Evolutionary conservation across 2,888 invertebrate species (phyloP).

Genomic region (Diabrotica balteata): DNA sequence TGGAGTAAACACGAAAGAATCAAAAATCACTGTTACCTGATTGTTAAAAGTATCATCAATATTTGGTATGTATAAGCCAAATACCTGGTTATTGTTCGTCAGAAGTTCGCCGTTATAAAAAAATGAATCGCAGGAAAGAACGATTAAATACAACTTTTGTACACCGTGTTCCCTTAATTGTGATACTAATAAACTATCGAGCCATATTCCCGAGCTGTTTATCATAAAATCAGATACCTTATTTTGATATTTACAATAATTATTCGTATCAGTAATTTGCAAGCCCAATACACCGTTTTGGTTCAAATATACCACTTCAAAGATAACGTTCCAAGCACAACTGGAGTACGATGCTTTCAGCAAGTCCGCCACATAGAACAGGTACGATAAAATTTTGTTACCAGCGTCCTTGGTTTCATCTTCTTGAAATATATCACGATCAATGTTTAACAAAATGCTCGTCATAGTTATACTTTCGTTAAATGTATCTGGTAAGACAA

Average conservation of each 20-base stretch:
- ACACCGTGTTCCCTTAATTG: background rate
- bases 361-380: background rate
- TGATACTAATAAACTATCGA: slow-evolving; percentile 7
- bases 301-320: background rate
- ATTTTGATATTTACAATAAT: background rate
- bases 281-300: background rate
- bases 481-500: background rate
- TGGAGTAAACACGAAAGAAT: background rate
- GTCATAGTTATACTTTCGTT: background rate
- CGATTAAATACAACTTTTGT: slow-evolving; percentile 18
- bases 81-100: slow-evolving; percentile 3
- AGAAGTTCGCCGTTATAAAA: slow-evolving; percentile 16
- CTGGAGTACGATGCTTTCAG: background rate
- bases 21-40: background rate
- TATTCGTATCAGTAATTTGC: slow-evolving; percentile 8
- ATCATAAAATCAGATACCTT: background rate
- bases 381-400: background rate
- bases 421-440: slow-evolving; percentile 1
- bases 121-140: slow-evolving; percentile 24
- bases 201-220: slow-evolving; percentile 5
- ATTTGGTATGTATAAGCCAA: slow-evolving; percentile 23
- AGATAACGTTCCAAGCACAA: background rate
- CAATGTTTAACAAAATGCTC: background rate
- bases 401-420: background rate
- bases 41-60: background rate